A percentile compares a stretch with the other conserved stretches of the same genome.
Conservation (phyloP, 2,113 vertebrate species). For the Rafetus swinhoei region DNA sequence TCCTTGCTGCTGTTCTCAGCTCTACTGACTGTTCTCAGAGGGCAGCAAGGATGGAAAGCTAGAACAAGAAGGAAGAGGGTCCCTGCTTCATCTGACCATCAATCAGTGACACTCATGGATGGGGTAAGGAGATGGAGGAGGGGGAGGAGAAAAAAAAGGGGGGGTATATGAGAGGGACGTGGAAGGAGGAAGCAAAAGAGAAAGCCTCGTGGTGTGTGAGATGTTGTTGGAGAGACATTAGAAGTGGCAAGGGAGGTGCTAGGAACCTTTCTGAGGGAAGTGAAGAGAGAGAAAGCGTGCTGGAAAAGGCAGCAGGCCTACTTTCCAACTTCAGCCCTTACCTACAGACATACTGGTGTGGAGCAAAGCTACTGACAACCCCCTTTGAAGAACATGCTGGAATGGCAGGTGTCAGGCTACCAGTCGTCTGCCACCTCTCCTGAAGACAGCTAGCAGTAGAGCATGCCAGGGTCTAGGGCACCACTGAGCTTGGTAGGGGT, state of each 20-base stretch:
- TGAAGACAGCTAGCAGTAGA: background rate
- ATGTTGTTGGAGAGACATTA: background rate
- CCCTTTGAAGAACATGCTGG: background rate
- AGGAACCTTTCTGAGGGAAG: background rate
- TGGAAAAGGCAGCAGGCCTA: background rate
- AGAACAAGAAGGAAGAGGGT: background rate
- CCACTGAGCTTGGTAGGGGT: background rate
- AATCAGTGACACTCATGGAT: background rate
- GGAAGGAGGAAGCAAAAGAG: background rate
- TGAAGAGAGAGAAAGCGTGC: background rate
- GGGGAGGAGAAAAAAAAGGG: background rate
- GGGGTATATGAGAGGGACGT: background rate
- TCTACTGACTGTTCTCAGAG: background rate
- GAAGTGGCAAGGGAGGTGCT: background rate
- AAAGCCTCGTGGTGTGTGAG: background rate
- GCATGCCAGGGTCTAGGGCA: background rate
- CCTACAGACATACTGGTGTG: background rate
- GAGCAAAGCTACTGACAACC: background rate
- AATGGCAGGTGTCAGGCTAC: background rate
- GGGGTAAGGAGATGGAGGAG: background rate
- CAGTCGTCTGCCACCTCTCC: background rate
- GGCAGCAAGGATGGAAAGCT: background rate
- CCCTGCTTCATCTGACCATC: background rate
- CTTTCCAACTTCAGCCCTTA: background rate
- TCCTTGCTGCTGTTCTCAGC: background rate